phyloP scores from a whole-genome alignment of 2,797 vertebrate genomes.

The Spea hammondii region DNA sequence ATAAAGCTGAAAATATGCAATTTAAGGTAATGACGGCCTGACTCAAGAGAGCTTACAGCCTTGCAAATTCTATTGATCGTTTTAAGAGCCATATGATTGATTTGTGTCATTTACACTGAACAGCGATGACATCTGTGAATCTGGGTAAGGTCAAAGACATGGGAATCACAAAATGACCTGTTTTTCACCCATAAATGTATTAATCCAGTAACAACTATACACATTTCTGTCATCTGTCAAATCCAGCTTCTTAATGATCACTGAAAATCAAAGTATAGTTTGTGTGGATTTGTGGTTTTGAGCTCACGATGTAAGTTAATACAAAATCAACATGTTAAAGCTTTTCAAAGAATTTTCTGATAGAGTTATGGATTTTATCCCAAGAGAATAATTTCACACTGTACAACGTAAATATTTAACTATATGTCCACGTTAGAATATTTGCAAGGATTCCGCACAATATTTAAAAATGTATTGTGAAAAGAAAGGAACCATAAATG shows the following conservation, averaged over 20 bases:
- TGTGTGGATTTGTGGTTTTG: not conserved
- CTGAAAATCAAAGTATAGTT: slow-evolving; percentile 14
- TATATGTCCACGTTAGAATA: too few relatives aligned
- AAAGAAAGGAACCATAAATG: too few relatives aligned
- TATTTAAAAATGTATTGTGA: too few relatives aligned
- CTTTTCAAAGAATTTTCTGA: slow-evolving; percentile 5
- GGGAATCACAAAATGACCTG: slow-evolving; percentile 29
- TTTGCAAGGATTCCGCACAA: too few relatives aligned
- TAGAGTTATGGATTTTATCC: slow-evolving; percentile 10
- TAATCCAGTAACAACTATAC: slow-evolving; percentile 18
- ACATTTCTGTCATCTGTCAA: slow-evolving; percentile 30
- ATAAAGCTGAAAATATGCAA: not conserved
- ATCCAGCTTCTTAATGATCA: slow-evolving; percentile 28
- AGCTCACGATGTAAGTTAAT: slow-evolving; percentile 11
- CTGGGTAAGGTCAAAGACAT: not conserved
- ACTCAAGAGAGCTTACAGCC: too few relatives aligned
- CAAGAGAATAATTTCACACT: not conserved
- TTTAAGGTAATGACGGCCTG: not conserved
- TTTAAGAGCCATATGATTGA: not conserved
- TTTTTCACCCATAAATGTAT: slow-evolving; percentile 21
- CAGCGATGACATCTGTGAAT: slow-evolving; percentile 12
- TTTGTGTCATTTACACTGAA: not conserved
- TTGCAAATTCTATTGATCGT: not conserved
- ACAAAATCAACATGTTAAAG: not conserved
- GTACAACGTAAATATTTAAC: not conserved